Percentiles rank a stretch among this genome's conserved stretches.
Conservation (phyloP, 1,140 invertebrate species). For the Papilio helenus region DNA sequence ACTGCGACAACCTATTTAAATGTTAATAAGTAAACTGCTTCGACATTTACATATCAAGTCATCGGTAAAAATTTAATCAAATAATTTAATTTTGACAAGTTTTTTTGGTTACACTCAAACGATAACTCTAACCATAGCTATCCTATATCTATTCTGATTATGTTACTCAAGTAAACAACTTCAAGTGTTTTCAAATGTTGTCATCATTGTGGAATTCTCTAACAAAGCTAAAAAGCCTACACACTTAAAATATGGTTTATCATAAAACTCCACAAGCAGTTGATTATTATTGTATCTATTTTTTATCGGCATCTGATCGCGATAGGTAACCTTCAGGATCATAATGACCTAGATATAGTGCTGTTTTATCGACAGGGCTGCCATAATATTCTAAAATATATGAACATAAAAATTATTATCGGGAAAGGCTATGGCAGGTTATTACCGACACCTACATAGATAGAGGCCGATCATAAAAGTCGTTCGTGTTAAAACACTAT, state of each 20-base stretch:
- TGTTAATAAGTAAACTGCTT: background rate
- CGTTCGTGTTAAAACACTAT: background rate
- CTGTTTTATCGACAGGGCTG: conserved; percentile 14
- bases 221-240: background rate
- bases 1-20: background rate
- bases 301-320: conserved; percentile 13
- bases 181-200: background rate
- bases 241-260: background rate
- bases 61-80: background rate
- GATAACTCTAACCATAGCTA: background rate
- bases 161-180: too few species aligned
- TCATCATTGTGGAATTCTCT: background rate
- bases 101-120: background rate
- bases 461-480: conserved; percentile 15
- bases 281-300: conserved; percentile 20
- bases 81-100: too few species aligned
- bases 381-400: conserved; percentile 32
- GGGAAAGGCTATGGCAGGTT: conserved; percentile 26
- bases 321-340: background rate
- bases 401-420: conserved; percentile 33
- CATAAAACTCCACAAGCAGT: conserved; percentile 3
- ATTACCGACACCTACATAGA: conserved; percentile 28
- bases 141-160: too few species aligned
- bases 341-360: conserved; percentile 30
- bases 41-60: background rate